phyloP scores from a whole-genome alignment of 2,888 invertebrate genomes.

The Ormyrus thymus region DNA sequence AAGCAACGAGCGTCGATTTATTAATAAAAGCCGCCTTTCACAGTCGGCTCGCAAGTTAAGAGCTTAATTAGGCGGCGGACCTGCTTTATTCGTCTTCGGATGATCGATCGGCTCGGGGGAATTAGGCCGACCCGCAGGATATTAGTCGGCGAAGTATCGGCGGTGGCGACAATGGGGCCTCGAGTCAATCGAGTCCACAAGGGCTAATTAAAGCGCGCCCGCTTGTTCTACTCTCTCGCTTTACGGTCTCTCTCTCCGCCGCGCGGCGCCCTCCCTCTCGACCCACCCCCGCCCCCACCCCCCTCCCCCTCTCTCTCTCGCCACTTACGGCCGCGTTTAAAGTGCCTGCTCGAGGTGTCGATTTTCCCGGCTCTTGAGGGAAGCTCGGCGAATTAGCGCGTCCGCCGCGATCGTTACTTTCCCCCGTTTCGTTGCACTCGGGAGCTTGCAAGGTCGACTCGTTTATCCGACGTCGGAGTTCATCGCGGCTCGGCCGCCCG shows the following conservation, averaged over 20 bases:
- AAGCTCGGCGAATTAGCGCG: background rate
- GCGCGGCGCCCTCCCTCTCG: background rate
- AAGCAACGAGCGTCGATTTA: too few species aligned
- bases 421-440: too few species aligned
- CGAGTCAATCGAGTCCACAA: conserved; percentile 47
- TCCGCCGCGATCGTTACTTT: background rate
- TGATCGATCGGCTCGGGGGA: conserved; percentile 48
- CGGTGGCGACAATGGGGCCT: conserved; percentile 45
- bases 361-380: conserved; percentile 28
- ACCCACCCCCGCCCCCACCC: conserved; percentile 43
- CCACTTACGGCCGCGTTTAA: conserved; percentile 36
- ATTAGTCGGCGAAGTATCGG: conserved; percentile 35
- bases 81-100: background rate
- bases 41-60: too few species aligned
- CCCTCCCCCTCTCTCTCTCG: conserved; percentile 32
- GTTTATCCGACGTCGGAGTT: too few species aligned
- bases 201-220: conserved; percentile 48
- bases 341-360: conserved; percentile 47
- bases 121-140: conserved; percentile 36
- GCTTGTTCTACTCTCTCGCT: background rate
- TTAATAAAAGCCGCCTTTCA: too few species aligned
- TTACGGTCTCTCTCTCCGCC: too few species aligned
- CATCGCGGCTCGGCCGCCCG: too few species aligned
- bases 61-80: too few species aligned
- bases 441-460: too few species aligned